Conservation (phyloP, 1,140 invertebrate genomes). For the Neuroterus valhalla region DNA sequence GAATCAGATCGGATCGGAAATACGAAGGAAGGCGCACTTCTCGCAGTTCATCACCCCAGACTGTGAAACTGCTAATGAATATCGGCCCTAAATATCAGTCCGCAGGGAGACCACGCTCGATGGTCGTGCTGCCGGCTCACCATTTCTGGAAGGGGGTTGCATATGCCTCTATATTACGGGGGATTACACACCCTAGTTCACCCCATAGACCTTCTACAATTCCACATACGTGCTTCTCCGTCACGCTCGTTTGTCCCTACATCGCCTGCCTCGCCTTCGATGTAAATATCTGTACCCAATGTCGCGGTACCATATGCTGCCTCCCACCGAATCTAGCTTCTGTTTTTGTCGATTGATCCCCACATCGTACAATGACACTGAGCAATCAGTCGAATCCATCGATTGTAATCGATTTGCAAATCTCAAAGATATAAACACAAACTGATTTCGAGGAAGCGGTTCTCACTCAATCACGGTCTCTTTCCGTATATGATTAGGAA, state of each 20-base stretch:
- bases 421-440: neutral
- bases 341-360: too few relatives aligned
- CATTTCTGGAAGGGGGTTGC: conserved; percentile 58
- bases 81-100: conserved; percentile 75
- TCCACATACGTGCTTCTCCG: conserved; percentile 58
- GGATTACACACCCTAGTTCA: conserved; percentile 66
- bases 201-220: conserved; percentile 45
- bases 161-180: conserved; percentile 70
- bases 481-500: neutral
- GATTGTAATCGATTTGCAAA: neutral
- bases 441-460: neutral
- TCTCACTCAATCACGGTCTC: neutral
- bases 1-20: too few relatives aligned
- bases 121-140: conserved; percentile 35
- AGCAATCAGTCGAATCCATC: neutral
- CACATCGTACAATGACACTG: too few relatives aligned
- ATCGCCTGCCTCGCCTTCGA: conserved; percentile 8
- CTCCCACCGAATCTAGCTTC: conserved; percentile 40
- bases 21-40: conserved; percentile 46
- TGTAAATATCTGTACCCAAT: conserved; percentile 42
- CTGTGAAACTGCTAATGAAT: conserved; percentile 74
- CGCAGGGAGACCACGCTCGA: conserved; percentile 60
- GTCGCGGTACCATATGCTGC: conserved; percentile 57
- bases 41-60: conserved; percentile 63
- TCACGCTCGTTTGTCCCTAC: conserved; percentile 72